These are phyloP conservation scores for Philantomba maxwellii DNA, from an alignment of 2,113 vertebrate species.

Conservation along the genomic window DNA sequence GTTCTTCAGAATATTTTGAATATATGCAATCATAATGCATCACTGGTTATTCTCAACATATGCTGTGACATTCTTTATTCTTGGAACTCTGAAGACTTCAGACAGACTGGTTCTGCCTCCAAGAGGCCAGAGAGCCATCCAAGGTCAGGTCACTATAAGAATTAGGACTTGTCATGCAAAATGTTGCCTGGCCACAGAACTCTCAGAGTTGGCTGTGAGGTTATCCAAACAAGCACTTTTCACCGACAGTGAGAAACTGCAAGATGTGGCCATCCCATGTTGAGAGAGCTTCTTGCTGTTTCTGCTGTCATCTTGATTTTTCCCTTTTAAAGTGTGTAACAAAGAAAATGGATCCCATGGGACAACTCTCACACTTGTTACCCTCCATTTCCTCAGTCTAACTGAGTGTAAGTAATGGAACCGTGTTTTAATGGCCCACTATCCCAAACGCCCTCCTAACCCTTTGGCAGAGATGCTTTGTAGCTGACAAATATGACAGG, in stretches of 20 bases:
- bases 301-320: constrained; percentile 63
- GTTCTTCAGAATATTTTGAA: background rate
- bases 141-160: background rate
- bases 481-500: constrained; percentile 76
- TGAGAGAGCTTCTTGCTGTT: constrained; percentile 52
- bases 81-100: background rate
- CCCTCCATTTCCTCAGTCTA: constrained; percentile 69
- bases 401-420: constrained; percentile 72
- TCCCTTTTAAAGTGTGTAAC: constrained; percentile 48
- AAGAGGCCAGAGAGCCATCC: background rate
- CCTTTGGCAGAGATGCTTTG: constrained; percentile 63
- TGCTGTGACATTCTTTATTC: background rate
- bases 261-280: background rate
- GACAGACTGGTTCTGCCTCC: background rate
- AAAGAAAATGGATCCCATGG: constrained; percentile 68
- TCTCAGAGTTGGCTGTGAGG: constrained; percentile 6
- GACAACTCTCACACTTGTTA: constrained; percentile 68
- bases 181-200: background rate
- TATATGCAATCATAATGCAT: background rate
- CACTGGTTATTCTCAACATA: background rate
- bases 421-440: constrained; percentile 69
- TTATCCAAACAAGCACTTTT: constrained; percentile 37
- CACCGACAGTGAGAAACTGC: constrained; percentile 51
- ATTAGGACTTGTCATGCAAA: background rate
- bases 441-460: constrained; percentile 67